Percentiles rank a stretch among this genome's conserved stretches.
Conservation (phyloP, 2,888 invertebrate species). For the Tiphia femorata region DNA sequence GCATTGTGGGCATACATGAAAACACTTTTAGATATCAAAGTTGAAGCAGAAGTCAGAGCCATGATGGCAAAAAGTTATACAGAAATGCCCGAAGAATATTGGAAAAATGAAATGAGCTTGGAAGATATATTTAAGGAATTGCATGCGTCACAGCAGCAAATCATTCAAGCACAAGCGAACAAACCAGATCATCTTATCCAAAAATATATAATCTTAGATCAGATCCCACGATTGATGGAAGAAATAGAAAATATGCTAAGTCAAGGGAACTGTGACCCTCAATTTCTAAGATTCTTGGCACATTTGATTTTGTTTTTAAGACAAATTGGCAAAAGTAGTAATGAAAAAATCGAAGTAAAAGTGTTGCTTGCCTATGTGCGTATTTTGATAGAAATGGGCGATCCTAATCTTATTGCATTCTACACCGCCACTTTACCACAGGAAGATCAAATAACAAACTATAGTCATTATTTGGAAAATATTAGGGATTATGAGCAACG, state of each 20-base stretch:
- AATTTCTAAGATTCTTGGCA: constrained; percentile 84
- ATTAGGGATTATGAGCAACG: constrained; percentile 78
- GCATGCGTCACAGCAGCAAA: constrained; percentile 73
- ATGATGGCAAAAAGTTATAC: constrained; percentile 72
- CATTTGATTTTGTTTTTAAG: constrained; percentile 88
- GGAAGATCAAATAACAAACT: constrained; percentile 72
- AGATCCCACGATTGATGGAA: constrained; percentile 80
- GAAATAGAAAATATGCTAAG: constrained; percentile 79
- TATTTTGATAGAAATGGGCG: constrained; percentile 79
- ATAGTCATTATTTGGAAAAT: constrained; percentile 78
- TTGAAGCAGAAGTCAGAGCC: constrained; percentile 83
- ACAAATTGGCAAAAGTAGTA: constrained; percentile 80
- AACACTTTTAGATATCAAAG: constrained; percentile 85
- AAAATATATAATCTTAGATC: constrained; percentile 86
- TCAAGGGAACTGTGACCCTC: constrained; percentile 70
- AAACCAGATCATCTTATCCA: constrained; percentile 84
- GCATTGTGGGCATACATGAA: constrained; percentile 89
- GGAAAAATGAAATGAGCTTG: constrained; percentile 78
- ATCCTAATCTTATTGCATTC: constrained; percentile 85
- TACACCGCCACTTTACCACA: constrained; percentile 86
- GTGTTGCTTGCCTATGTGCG: constrained; percentile 82
- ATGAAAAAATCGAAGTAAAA: constrained; percentile 80
- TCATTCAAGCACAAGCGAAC: constrained; percentile 73
- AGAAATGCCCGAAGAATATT: constrained; percentile 77
- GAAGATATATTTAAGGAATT: constrained; percentile 79